Percentiles rank a stretch among this genome's conserved stretches.
Evolutionary conservation across 2,113 vertebrate genomes (phyloP).

Genomic region (Illadopsis cleaveri): DNA sequence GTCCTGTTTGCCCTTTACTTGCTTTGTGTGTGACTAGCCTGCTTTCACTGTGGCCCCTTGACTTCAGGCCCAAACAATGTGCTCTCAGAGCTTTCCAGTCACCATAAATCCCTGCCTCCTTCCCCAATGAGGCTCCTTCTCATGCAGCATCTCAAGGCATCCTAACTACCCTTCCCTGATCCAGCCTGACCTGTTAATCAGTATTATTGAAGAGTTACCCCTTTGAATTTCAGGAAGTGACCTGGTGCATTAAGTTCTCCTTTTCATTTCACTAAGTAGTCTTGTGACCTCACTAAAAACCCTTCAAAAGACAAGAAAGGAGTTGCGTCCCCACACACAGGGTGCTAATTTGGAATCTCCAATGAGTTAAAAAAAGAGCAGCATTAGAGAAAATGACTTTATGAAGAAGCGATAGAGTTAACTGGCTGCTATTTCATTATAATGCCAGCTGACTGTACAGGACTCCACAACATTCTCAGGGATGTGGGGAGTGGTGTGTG

Average conservation of each 20-base stretch:
- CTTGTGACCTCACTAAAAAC: not conserved
- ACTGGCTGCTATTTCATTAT: not conserved
- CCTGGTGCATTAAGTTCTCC: not conserved
- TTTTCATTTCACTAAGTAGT: not conserved
- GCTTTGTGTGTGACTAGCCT: not conserved
- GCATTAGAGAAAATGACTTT: not conserved
- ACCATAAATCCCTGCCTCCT: not conserved
- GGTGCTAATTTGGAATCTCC: not conserved
- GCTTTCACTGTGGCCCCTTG: not conserved
- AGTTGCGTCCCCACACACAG: not conserved
- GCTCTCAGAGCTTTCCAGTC: not conserved
- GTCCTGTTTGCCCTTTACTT: not conserved
- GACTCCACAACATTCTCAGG: conserved; percentile 49
- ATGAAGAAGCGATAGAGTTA: conserved; percentile 32
- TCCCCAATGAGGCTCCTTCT: not conserved
- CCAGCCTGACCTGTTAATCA: not conserved
- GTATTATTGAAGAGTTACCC: not conserved
- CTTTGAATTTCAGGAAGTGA: not conserved
- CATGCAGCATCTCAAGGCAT: not conserved
- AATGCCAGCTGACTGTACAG: conserved; percentile 17
- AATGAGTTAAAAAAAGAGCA: not conserved
- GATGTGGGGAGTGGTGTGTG: conserved; percentile 46
- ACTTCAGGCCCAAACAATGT: not conserved
- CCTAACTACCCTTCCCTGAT: not conserved
- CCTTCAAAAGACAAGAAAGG: not conserved